Conservation (phyloP, 1,140 invertebrate genomes). For the Caenorhabditis brenneri region DNA sequence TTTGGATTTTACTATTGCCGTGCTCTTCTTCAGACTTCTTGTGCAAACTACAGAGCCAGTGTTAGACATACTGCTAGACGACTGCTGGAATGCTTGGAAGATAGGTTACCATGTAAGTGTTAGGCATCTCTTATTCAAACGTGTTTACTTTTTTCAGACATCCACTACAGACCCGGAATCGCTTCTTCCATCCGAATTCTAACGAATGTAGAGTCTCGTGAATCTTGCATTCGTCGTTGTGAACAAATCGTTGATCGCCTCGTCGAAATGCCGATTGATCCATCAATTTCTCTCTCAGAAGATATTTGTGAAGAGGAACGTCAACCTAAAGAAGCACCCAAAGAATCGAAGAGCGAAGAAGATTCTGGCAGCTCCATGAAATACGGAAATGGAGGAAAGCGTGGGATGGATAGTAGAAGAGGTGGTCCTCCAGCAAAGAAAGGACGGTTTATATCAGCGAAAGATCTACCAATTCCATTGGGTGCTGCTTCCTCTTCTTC, state of each 20-base stretch:
- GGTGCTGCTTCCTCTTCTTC: neutral
- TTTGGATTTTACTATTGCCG: neutral
- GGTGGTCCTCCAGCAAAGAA: conserved; percentile 1
- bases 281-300: neutral
- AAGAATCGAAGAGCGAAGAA: neutral
- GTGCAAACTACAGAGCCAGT: neutral
- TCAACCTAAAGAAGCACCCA: neutral
- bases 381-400: neutral
- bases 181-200: neutral
- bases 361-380: neutral
- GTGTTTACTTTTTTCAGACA: neutral
- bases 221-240: neutral
- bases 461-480: neutral
- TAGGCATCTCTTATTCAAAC: neutral
- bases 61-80: neutral
- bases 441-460: neutral
- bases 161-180: neutral
- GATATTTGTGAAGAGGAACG: conserved; percentile 27
- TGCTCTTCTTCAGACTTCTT: neutral
- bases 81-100: neutral
- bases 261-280: conserved; percentile 4
- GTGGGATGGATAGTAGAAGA: neutral
- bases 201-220: neutral
- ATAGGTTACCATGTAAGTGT: neutral
- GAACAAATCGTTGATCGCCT: conserved; percentile 18